Evolutionary conservation across 2,113 vertebrate species (phyloP).

Genomic region (Phylloscopus whistleri): DNA sequence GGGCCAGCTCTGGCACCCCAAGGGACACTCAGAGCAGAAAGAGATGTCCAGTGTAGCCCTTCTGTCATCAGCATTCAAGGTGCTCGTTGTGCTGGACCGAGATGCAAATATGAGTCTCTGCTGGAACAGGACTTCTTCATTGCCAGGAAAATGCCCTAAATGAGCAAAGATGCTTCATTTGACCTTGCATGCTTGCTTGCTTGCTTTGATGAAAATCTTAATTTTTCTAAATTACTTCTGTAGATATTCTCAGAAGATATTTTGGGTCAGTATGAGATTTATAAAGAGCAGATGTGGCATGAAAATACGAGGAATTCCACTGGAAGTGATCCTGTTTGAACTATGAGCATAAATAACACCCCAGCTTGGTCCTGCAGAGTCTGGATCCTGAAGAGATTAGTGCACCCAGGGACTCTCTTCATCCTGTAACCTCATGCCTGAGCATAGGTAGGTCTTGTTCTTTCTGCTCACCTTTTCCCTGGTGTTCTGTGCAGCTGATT

Average conservation of each 20-base stretch:
- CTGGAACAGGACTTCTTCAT: not conserved
- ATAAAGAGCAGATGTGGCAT: not conserved
- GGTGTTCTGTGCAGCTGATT: not conserved
- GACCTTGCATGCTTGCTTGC: not conserved
- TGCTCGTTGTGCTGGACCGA: rapidly evolving
- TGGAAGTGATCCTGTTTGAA: not conserved
- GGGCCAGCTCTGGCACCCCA: not conserved
- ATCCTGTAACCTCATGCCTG: rapidly evolving
- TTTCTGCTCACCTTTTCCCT: rapidly evolving
- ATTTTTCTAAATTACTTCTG: not conserved
- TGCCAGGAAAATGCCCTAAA: not conserved
- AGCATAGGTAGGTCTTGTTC: rapidly evolving
- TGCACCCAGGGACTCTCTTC: not conserved
- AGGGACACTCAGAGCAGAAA: not conserved
- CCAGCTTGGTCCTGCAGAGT: not conserved
- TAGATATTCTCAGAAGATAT: not conserved
- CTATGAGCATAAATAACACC: not conserved
- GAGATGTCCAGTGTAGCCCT: not conserved
- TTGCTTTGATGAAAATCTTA: not conserved
- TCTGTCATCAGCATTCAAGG: not conserved
- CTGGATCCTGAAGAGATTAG: not conserved
- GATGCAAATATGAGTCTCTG: not conserved
- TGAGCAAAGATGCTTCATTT: not conserved
- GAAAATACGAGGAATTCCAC: not conserved
- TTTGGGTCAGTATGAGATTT: not conserved